These are phyloP conservation scores for Actinernus sp. DNA, from an alignment of 92 coral and sea anemone species.

Conservation along the genomic window DNA sequence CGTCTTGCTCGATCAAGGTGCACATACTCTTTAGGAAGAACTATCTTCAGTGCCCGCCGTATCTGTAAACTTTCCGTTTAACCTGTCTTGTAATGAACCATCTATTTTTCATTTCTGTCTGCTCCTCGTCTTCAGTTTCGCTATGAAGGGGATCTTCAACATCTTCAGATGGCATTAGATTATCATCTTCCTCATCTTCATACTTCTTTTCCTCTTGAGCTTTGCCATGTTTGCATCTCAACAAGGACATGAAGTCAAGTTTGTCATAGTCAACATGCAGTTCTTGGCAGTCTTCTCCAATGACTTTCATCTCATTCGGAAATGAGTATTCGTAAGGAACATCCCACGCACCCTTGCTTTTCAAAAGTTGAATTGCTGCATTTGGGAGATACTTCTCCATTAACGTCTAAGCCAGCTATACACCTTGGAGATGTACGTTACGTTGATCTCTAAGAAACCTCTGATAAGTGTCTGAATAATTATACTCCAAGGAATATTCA, in stretches of 20 bases:
- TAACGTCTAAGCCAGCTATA: too few species aligned
- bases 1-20: conserved; percentile 16
- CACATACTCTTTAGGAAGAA: conserved; percentile 31
- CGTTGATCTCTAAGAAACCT: too few species aligned
- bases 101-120: neutral
- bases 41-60: conserved; percentile 11
- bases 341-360: neutral
- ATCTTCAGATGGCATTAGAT: neutral
- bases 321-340: conserved; percentile 7
- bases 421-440: too few species aligned
- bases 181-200: neutral
- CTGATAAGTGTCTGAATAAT: too few species aligned
- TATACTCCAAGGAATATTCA: too few species aligned
- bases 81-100: conserved; percentile 4
- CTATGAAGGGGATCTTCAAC: neutral
- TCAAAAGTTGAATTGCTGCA: conserved; percentile 4
- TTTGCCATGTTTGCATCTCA: too few species aligned
- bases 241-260: neutral
- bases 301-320: neutral
- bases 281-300: conserved; percentile 1
- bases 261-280: conserved; percentile 18
- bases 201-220: neutral
- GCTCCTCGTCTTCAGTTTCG: neutral
- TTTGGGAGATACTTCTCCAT: conserved; percentile 11
- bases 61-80: conserved; percentile 15